Conservation (phyloP, 2,797 vertebrate genomes). For the Poecilia wingei region DNA sequence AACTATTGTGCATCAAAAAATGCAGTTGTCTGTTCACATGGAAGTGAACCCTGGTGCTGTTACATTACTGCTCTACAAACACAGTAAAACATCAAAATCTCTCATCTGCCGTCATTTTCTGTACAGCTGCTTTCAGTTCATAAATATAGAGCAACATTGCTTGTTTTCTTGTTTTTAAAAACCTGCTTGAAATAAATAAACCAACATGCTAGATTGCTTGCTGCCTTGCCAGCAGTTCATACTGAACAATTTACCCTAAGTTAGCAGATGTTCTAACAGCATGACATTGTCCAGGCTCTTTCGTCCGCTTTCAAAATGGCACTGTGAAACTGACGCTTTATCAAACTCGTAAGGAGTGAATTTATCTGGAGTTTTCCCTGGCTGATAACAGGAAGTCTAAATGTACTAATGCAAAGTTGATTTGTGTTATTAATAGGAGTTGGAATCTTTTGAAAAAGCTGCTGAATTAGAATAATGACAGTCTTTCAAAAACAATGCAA, state of each 20-base stretch:
- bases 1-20: neutral
- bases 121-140: neutral
- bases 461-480: neutral
- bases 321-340: neutral
- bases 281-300: neutral
- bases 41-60: neutral
- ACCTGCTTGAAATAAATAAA: too few species aligned
- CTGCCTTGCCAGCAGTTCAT: neutral
- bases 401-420: neutral
- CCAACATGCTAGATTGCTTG: neutral
- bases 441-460: neutral
- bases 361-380: neutral
- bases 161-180: too few species aligned
- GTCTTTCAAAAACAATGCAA: neutral
- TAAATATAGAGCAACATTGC: neutral
- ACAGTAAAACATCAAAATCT: neutral
- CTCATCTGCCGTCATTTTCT: neutral
- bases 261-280: neutral
- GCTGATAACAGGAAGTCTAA: neutral
- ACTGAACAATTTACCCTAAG: neutral
- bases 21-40: neutral
- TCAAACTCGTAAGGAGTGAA: neutral
- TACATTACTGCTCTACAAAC: neutral
- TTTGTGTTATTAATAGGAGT: neutral
- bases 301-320: neutral